Percentiles rank a stretch among this genome's conserved stretches.
These are phyloP conservation scores for Albula goreensis DNA, from an alignment of 2,113 vertebrate genomes.

Conservation along the genomic window DNA sequence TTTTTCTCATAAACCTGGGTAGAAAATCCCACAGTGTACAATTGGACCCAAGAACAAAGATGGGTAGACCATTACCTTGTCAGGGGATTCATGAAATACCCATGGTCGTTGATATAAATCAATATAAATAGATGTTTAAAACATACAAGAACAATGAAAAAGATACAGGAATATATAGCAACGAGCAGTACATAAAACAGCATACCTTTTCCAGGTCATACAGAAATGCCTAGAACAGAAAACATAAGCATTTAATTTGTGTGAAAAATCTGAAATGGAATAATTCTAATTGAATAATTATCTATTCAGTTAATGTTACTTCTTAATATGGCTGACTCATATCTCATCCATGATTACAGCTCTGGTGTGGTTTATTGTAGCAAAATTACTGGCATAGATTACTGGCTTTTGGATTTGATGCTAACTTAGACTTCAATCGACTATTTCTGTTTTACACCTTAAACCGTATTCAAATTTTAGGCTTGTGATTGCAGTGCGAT, in stretches of 20 bases:
- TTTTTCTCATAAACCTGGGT: not conserved
- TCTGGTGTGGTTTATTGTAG: not conserved
- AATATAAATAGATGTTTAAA: not conserved
- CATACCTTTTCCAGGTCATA: slow-evolving; percentile 96
- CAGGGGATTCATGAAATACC: too few species aligned
- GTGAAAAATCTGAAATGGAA: slow-evolving; percentile 18
- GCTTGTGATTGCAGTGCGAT: not conserved
- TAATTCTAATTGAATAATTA: not conserved
- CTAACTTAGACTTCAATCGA: not conserved
- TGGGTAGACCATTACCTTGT: too few species aligned
- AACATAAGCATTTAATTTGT: not conserved
- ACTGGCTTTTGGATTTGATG: not conserved
- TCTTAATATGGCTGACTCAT: too few species aligned
- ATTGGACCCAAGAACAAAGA: too few species aligned
- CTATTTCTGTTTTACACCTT: not conserved
- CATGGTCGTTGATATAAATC: too few species aligned
- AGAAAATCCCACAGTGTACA: too few species aligned
- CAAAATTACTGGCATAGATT: not conserved
- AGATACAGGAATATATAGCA: not conserved
- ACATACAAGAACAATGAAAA: not conserved
- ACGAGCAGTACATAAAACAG: not conserved
- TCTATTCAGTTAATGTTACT: not conserved
- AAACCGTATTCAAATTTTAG: not conserved
- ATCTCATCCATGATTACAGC: not conserved
- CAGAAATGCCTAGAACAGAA: slow-evolving; percentile 82